Percentiles rank a stretch among this genome's conserved stretches.
phyloP scores from a whole-genome alignment of 2,113 vertebrate genomes.

The Romanogobio albipinnatus region DNA sequence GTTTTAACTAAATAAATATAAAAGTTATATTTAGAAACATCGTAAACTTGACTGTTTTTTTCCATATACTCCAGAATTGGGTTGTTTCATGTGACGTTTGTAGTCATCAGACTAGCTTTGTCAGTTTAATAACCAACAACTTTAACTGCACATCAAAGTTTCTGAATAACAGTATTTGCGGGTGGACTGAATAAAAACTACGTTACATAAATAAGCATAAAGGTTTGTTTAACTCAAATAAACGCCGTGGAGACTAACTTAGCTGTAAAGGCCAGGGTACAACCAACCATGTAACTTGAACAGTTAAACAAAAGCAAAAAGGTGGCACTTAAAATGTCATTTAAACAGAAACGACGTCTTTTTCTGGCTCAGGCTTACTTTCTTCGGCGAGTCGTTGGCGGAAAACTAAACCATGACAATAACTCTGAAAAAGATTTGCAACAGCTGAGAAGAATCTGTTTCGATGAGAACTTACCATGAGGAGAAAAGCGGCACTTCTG shows the following conservation, averaged over 20 bases:
- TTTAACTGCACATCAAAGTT: neutral
- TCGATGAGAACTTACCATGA: slow-evolving; percentile 23
- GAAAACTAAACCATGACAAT: neutral
- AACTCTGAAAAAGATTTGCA: slow-evolving; percentile 11
- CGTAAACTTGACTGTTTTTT: neutral
- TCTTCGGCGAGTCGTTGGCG: neutral
- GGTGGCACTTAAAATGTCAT: neutral
- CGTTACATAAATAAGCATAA: neutral
- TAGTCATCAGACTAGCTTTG: neutral
- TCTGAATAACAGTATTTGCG: neutral
- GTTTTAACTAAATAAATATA: too few relatives aligned
- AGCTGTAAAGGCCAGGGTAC: neutral
- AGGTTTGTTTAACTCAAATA: neutral
- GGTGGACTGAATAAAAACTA: neutral
- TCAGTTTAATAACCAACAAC: neutral
- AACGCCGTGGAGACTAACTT: neutral
- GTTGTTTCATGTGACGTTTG: neutral
- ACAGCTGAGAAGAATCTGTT: slow-evolving; percentile 17
- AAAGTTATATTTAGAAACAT: neutral
- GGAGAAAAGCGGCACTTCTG: neutral
- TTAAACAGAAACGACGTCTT: neutral
- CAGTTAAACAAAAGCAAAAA: neutral
- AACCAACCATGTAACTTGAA: neutral
- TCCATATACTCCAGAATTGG: neutral
- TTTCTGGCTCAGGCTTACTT: neutral